These are phyloP conservation scores for Petrocephalus zakoni DNA, from an alignment of 2,113 vertebrate genomes.

Conservation along the genomic window DNA sequence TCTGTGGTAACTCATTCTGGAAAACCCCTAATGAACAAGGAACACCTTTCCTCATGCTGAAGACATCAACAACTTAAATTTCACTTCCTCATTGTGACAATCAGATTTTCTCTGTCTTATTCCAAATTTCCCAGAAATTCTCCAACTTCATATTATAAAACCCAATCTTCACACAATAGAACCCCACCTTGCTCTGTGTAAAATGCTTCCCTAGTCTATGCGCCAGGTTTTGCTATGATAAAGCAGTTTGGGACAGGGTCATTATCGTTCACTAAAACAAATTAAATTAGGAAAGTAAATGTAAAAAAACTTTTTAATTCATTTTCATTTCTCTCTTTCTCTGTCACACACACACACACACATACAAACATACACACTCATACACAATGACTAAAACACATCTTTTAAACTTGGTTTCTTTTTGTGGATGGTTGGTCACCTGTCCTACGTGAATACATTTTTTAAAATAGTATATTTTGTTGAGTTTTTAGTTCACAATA, in stretches of 20 bases:
- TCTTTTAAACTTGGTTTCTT: too few species aligned
- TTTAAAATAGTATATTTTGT: too few species aligned
- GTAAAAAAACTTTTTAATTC: too few species aligned
- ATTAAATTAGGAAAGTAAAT: too few species aligned
- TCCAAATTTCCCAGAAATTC: neutral
- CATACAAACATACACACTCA: too few species aligned
- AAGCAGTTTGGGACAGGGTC: neutral
- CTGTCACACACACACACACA: too few species aligned
- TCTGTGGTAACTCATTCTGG: neutral
- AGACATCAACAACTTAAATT: neutral
- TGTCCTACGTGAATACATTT: too few species aligned
- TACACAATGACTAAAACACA: too few species aligned
- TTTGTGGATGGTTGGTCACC: too few species aligned
- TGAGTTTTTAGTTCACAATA: too few species aligned
- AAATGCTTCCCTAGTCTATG: neutral
- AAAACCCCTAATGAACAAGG: neutral
- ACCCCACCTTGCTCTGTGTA: neutral
- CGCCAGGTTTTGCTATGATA: neutral
- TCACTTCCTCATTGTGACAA: neutral
- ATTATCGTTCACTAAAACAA: too few species aligned
- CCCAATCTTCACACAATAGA: neutral
- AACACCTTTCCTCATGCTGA: neutral
- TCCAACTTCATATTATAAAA: neutral
- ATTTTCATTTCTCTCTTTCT: too few species aligned
- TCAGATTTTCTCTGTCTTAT: neutral